These are phyloP conservation scores for Sinocyclocheilus rhinocerous DNA, from an alignment of 2,113 vertebrate species.

Conservation along the genomic window DNA sequence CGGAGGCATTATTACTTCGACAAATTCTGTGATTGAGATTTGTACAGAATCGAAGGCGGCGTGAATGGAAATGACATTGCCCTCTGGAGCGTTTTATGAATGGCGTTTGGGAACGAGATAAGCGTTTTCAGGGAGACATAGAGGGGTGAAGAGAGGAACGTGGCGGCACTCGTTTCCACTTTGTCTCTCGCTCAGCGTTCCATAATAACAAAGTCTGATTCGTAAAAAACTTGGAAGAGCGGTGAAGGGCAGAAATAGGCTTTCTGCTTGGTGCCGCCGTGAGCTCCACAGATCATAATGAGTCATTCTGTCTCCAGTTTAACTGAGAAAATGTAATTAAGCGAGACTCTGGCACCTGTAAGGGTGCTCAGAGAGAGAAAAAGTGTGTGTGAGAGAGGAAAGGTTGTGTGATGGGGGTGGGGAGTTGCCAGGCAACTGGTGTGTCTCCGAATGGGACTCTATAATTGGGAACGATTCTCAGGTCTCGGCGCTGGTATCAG, in stretches of 20 bases:
- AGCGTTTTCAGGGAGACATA: background rate
- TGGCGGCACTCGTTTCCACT: constrained; percentile 16
- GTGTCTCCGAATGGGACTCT: constrained; percentile 72
- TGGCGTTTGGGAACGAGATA: constrained; percentile 12
- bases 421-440: constrained; percentile 73
- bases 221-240: constrained; percentile 31
- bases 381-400: constrained; percentile 33
- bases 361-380: constrained; percentile 60
- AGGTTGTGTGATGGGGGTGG: constrained; percentile 44
- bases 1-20: constrained; percentile 77
- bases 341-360: constrained; percentile 72
- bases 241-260: constrained; percentile 41
- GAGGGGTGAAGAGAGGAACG: constrained; percentile 28
- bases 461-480: constrained; percentile 73
- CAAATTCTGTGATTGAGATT: constrained; percentile 77
- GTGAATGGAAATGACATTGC: constrained; percentile 70
- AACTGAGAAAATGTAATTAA: constrained; percentile 79
- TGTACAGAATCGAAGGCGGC: constrained; percentile 70
- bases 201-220: constrained; percentile 63
- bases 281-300: constrained; percentile 67
- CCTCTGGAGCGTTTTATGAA: constrained; percentile 72
- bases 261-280: constrained; percentile 37
- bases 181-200: constrained; percentile 36
- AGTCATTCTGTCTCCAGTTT: constrained; percentile 64
- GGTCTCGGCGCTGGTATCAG: constrained; percentile 66